Evolutionary conservation across 2,797 vertebrate species (phyloP).

Genomic region (Huso huso): DNA sequence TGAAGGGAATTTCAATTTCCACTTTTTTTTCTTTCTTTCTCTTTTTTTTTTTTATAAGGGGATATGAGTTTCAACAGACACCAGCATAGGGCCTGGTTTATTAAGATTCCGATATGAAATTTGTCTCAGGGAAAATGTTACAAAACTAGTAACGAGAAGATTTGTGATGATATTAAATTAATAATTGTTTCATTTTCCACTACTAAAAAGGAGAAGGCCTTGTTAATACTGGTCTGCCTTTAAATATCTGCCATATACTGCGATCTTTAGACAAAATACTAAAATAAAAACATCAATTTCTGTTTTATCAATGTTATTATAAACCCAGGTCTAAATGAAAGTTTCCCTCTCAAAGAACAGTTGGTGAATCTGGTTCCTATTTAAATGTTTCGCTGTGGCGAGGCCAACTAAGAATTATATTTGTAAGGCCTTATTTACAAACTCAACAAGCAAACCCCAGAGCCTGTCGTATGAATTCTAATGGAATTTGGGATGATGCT

Average conservation of each 20-base stretch:
- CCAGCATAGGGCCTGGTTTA: too few relatives aligned
- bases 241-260: too few relatives aligned
- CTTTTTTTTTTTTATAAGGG: background rate
- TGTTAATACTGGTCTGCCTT: too few relatives aligned
- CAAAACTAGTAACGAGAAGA: too few relatives aligned
- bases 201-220: too few relatives aligned
- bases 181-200: too few relatives aligned
- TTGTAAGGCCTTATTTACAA: constrained; percentile 8
- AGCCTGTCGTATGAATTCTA: constrained; percentile 47
- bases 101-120: too few relatives aligned
- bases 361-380: background rate
- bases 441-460: background rate
- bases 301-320: too few relatives aligned
- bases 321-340: background rate
- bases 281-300: too few relatives aligned
- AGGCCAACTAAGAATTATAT: background rate
- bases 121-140: too few relatives aligned
- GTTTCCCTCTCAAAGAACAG: background rate
- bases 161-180: too few relatives aligned
- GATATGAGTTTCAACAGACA: background rate
- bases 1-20: background rate
- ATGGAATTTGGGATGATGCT: constrained; percentile 53
- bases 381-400: background rate
- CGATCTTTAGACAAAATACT: too few relatives aligned
- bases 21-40: background rate